Evolutionary conservation across 2,797 vertebrate species (phyloP).

Genomic region (Heliangelus exortis): DNA sequence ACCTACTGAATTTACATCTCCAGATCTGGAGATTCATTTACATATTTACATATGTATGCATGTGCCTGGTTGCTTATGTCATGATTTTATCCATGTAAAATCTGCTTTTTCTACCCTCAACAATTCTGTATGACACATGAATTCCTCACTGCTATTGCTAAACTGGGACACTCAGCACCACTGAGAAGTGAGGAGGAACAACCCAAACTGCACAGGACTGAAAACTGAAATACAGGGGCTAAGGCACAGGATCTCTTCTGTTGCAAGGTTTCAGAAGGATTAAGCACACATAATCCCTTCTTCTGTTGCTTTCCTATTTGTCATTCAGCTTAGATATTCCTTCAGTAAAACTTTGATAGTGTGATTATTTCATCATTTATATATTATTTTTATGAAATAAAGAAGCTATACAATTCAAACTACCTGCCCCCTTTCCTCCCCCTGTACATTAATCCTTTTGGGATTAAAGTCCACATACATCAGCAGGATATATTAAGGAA

Average conservation of each 20-base stretch:
- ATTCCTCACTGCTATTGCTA: background rate
- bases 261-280: background rate
- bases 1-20: background rate
- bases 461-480: background rate
- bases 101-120: background rate
- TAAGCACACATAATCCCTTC: background rate
- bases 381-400: background rate
- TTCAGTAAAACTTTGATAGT: background rate
- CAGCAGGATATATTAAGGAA: background rate
- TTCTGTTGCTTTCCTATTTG: background rate
- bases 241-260: background rate
- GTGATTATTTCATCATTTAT: background rate
- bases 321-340: background rate
- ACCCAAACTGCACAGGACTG: background rate
- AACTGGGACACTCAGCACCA: background rate
- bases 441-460: background rate
- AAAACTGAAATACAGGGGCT: background rate
- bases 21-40: background rate
- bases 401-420: background rate
- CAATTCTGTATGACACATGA: background rate
- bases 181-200: background rate
- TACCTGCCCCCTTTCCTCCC: background rate
- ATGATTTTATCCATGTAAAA: background rate
- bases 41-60: background rate
- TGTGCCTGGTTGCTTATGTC: background rate